Base-by-base conservation (phyloP, 37 sponge, comb jelly and placozoan species). In the Beroe forskalii region DNA sequence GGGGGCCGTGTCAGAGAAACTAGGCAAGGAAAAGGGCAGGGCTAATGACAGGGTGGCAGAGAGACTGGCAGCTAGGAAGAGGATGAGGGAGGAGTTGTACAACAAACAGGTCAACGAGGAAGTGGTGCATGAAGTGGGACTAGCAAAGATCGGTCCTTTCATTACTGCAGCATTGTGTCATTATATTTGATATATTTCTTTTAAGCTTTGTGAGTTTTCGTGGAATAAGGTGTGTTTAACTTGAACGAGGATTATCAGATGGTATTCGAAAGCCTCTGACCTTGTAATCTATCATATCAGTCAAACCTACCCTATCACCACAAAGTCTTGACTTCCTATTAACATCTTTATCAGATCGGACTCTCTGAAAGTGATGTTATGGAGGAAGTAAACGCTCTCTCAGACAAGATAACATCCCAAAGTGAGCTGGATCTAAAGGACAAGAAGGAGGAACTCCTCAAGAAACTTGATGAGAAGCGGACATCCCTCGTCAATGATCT, bases 61-160 rank as follows among this genome's bases (percentile, higher is more conserved):
- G 23, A 66, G 67, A n/a, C 67, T 66, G 27, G 67, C 67, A n/a
- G 67, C 67, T 24, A 66, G 67, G 67, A 66, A 66, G 67, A 66
- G 28, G 28, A 14, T 66, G 67, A 66, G 67, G 28, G 67, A 66
- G 28, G 28, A 66, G 28, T 8, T 14, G 28, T 25, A 8, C 6
- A 66, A 14, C 8, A 14, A 24, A 24, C 8, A 14, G 8, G 67
- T 66, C 28, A 24, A 66, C n/a, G 67, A 66, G 8, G 67, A 66
- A 25, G 28, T n/a, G 23, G 23, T 66, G 8, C 6, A 66, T 66
- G 28, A 66, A 66, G 28, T 25, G 8, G 67, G 67, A 24, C 67
- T 66, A n/a, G 67, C n/a, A 66, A 66, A 66, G 67, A 24, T 66
- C n/a, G n/a, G n/a, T n/a, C n/a, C n/a, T n/a, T n/a, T n/a, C n/a